Evolutionary conservation across 2,113 vertebrate species (phyloP).

Genomic region (Pantherophis guttatus): DNA sequence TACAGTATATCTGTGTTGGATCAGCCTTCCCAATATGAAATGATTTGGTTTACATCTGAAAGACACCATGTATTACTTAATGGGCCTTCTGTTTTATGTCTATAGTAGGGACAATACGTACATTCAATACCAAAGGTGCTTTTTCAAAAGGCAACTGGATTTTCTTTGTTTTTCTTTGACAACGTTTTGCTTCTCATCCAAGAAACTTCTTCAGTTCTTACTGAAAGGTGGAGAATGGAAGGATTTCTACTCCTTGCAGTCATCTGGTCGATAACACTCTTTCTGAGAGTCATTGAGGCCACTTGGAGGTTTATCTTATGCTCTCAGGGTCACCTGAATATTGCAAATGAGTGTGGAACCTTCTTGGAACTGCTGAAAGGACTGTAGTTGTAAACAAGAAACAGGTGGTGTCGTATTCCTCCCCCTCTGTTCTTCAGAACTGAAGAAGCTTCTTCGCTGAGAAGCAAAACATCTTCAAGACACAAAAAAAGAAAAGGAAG

Average conservation of each 20-base stretch:
- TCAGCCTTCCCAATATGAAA: not conserved
- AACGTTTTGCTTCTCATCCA: not conserved
- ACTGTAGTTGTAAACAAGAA: not conserved
- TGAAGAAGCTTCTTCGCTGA: not conserved
- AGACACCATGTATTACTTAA: fast-evolving
- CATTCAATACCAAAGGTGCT: not conserved
- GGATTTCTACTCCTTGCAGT: not conserved
- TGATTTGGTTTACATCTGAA: not conserved
- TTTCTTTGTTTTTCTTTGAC: not conserved
- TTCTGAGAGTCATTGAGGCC: not conserved
- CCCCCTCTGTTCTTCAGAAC: not conserved
- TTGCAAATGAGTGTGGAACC: not conserved
- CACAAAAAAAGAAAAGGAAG: not conserved
- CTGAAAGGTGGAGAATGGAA: not conserved
- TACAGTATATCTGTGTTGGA: not conserved
- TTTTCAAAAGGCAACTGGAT: not conserved
- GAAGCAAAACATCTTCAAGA: not conserved
- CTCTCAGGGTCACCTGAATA: not conserved
- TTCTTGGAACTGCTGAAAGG: not conserved
- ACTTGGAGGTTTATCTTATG: not conserved
- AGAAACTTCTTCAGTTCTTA: not conserved
- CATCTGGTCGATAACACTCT: not conserved
- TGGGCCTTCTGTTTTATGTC: constrained; percentile 8
- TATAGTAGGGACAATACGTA: not conserved
- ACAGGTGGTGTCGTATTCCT: not conserved